Conservation (phyloP, 92 coral and sea anemone genomes). For the Epizoanthus stellaris region DNA sequence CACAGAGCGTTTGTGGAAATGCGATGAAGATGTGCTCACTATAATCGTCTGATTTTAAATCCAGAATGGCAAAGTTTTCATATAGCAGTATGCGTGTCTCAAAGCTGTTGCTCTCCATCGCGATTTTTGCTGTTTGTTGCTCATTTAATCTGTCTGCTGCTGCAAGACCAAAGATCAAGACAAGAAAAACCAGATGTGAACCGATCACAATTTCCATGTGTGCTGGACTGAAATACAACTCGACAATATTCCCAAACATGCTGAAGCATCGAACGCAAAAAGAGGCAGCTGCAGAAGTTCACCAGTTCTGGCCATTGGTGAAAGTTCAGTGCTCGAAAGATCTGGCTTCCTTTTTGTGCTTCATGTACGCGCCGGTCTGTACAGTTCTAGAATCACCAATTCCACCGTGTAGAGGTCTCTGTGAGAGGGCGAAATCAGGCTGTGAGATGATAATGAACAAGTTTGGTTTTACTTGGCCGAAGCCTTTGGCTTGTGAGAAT, state of each 20-base stretch:
- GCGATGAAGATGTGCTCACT: not conserved
- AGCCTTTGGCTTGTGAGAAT: constrained; percentile 73
- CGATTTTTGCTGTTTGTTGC: constrained; percentile 37
- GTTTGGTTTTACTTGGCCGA: constrained; percentile 89
- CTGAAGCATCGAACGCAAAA: constrained; percentile 87
- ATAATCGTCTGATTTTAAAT: not conserved
- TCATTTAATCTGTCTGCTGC: constrained; percentile 47
- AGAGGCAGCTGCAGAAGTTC: constrained; percentile 76
- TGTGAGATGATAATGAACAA: constrained; percentile 71
- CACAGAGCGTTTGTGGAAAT: not conserved
- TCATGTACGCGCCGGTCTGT: constrained; percentile 89
- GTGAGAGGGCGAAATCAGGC: constrained; percentile 77
- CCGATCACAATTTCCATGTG: constrained; percentile 76
- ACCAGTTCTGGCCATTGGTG: constrained; percentile 81
- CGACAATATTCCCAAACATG: constrained; percentile 87
- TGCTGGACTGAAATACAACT: constrained; percentile 77
- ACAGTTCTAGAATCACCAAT: constrained; percentile 73
- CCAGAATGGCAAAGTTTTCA: constrained; percentile 23
- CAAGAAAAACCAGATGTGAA: constrained; percentile 62
- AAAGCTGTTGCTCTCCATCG: constrained; percentile 32
- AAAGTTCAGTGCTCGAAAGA: constrained; percentile 80
- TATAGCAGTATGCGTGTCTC: not conserved
- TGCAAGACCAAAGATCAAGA: too few relatives aligned
- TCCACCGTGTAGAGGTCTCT: constrained; percentile 85
- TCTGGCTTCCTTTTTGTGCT: constrained; percentile 85